Evolutionary conservation across 2,113 vertebrate genomes (phyloP).

Genomic region (Pogonocichla stellata): DNA sequence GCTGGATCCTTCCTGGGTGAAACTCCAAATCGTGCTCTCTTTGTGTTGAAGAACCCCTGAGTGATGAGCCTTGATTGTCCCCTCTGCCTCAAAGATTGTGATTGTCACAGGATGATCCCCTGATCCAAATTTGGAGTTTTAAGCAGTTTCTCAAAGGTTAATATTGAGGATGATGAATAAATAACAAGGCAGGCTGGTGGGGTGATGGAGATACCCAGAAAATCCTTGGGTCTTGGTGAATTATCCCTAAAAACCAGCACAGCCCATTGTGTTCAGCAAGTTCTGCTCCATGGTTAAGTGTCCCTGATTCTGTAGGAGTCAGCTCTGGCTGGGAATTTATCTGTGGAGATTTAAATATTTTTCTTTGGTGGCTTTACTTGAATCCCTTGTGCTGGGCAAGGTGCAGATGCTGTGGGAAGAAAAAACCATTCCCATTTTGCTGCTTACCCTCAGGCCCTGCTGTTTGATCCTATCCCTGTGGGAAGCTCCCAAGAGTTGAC

Average conservation of each 20-base stretch:
- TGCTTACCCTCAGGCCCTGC: background rate
- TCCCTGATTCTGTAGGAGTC: background rate
- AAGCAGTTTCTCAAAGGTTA: background rate
- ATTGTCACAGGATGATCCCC: background rate
- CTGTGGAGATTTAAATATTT: background rate
- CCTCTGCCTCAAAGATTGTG: too few relatives aligned
- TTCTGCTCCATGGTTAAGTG: background rate
- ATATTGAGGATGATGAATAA: background rate
- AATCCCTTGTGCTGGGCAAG: background rate
- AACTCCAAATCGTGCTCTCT: too few relatives aligned
- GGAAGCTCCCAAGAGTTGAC: background rate
- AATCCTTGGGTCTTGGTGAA: background rate
- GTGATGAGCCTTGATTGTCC: too few relatives aligned
- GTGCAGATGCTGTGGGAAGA: background rate
- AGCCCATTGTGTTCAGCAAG: background rate
- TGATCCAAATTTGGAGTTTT: background rate
- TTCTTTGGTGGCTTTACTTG: background rate
- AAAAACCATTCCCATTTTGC: accelerated
- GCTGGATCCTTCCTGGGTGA: too few relatives aligned
- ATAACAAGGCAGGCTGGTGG: background rate
- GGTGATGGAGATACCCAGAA: background rate
- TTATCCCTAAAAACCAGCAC: background rate
- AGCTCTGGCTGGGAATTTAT: background rate
- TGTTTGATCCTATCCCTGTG: background rate
- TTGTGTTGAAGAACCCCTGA: too few relatives aligned